Evolutionary conservation across 2,113 vertebrate genomes (phyloP).

Genomic region (Hiodon tergisus): DNA sequence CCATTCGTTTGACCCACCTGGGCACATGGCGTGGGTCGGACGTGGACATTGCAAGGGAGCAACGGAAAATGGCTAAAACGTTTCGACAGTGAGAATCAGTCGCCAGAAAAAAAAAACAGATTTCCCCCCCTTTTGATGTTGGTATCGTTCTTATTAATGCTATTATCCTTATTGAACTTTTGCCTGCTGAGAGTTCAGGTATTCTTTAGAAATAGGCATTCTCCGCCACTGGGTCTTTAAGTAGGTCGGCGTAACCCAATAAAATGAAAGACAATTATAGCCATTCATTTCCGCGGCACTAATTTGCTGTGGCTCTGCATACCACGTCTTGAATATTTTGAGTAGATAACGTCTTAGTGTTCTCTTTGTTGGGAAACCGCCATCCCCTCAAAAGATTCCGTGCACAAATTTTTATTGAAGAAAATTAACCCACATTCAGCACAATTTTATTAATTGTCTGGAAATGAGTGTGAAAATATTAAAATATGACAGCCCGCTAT

Average conservation of each 20-base stretch:
- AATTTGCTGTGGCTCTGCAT: conserved; percentile 25
- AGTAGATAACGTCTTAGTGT: conserved; percentile 12
- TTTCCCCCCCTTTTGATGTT: background rate
- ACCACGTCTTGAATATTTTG: conserved; percentile 28
- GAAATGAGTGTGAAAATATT: background rate
- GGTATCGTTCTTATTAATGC: too few relatives aligned
- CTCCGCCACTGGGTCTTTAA: conserved; percentile 23
- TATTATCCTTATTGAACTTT: conserved; percentile 2
- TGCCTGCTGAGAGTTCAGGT: background rate
- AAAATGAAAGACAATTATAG: conserved; percentile 28
- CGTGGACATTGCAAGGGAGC: background rate
- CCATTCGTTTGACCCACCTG: background rate
- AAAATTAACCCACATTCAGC: background rate
- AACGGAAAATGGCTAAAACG: background rate
- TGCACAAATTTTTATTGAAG: conserved; percentile 1
- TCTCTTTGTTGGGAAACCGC: background rate
- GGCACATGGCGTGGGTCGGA: background rate
- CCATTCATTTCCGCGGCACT: conserved; percentile 29
- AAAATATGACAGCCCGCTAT: background rate
- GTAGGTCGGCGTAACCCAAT: conserved; percentile 33
- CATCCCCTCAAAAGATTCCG: conserved; percentile 11
- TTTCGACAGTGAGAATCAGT: background rate
- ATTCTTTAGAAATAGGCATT: conserved; percentile 26
- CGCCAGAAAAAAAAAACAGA: conserved; percentile 9
- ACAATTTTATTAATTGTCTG: too few relatives aligned